Evolutionary conservation across 1,140 invertebrate genomes (phyloP).

Genomic region (Cydia splendana): DNA sequence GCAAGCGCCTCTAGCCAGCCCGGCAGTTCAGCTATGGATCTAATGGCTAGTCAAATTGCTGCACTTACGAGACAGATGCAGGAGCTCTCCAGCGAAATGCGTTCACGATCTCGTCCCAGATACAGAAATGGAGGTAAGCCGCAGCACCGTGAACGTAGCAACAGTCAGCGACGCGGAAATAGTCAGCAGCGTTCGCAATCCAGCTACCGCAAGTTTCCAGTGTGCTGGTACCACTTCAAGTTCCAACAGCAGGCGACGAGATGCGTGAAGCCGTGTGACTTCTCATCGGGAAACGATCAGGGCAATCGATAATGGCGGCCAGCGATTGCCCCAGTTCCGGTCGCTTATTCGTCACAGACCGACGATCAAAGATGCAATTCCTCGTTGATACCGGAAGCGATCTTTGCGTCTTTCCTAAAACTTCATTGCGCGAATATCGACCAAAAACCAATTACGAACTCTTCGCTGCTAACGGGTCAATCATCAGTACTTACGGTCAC

Average conservation of each 20-base stretch:
- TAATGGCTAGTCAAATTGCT: too few species aligned
- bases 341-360: conserved; percentile 19
- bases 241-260: conserved; percentile 6
- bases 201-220: conserved; percentile 17
- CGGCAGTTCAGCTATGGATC: too few species aligned
- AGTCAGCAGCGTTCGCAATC: background rate
- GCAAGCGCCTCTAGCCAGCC: too few species aligned
- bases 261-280: conserved; percentile 24
- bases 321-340: conserved; percentile 5
- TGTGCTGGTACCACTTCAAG: conserved; percentile 32
- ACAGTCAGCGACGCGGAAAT: background rate
- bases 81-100: too few species aligned
- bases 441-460: conserved; percentile 38
- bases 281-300: background rate
- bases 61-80: too few species aligned
- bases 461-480: conserved; percentile 42
- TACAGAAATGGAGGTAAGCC: too few species aligned
- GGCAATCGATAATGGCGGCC: conserved; percentile 36
- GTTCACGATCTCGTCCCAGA: too few species aligned
- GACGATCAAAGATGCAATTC: conserved; percentile 10
- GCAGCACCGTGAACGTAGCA: too few species aligned
- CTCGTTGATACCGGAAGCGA: conserved; percentile 1
- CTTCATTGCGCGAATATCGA: background rate
- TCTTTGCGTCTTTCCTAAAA: conserved; percentile 4
- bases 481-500: conserved; percentile 41